phyloP scores from a whole-genome alignment of 1,140 invertebrate genomes.

The Drosophila nasuta region DNA sequence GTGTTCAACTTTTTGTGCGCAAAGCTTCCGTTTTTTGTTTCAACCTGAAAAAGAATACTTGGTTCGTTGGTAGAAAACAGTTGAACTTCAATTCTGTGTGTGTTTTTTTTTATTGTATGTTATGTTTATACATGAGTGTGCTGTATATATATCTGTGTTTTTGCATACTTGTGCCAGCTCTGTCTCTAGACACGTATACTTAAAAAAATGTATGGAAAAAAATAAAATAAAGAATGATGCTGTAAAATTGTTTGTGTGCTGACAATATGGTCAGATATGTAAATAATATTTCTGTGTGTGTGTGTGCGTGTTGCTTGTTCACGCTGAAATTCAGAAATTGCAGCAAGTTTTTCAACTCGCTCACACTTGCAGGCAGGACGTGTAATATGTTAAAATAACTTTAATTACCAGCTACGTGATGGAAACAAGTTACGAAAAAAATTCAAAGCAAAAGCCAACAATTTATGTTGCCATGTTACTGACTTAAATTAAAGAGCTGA shows the following conservation, averaged over 20 bases:
- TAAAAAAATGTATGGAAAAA: not conserved
- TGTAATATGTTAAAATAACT: slow-evolving; percentile 71
- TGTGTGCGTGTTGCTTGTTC: slow-evolving; percentile 7
- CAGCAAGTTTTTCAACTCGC: slow-evolving; percentile 53
- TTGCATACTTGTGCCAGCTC: slow-evolving; percentile 12
- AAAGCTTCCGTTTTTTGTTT: not conserved
- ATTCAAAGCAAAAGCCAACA: slow-evolving; percentile 4
- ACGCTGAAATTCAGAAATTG: slow-evolving; percentile 43
- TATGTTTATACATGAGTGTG: too few species aligned
- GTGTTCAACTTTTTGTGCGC: not conserved
- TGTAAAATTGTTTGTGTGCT: slow-evolving; percentile 26
- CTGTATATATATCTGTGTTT: slow-evolving; percentile 5
- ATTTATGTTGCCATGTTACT: slow-evolving; percentile 33
- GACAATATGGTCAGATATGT: slow-evolving; percentile 22
- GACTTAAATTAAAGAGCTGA: slow-evolving; percentile 15
- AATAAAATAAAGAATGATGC: slow-evolving; percentile 2
- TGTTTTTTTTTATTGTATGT: not conserved
- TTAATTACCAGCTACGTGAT: slow-evolving; percentile 61
- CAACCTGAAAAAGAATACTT: slow-evolving; percentile 10
- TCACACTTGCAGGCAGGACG: slow-evolving; percentile 18
- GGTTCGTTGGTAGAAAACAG: slow-evolving; percentile 7
- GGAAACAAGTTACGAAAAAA: slow-evolving; percentile 17
- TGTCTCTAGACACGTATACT: not conserved
- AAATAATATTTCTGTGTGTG: not conserved
- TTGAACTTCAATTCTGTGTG: slow-evolving; percentile 4